phyloP scores from a whole-genome alignment of 1,140 invertebrate species.

The Drosophila ohnishii region DNA sequence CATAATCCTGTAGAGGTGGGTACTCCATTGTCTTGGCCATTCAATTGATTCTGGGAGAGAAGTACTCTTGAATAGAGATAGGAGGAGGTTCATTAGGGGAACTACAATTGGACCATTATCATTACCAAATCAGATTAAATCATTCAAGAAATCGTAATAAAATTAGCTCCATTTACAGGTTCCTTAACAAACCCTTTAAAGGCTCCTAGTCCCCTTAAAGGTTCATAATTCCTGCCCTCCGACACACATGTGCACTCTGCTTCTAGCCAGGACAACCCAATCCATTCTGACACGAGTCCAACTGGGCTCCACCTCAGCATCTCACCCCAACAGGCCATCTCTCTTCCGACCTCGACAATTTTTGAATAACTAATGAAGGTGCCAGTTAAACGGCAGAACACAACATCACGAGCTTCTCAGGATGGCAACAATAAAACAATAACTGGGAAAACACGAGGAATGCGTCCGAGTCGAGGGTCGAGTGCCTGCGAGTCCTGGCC shows the following conservation, averaged over 20 bases:
- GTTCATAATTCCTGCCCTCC: slow-evolving; percentile 6
- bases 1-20: slow-evolving; percentile 5
- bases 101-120: not conserved
- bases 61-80: not conserved
- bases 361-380: slow-evolving; percentile 81
- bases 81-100: not conserved
- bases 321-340: not conserved
- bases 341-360: slow-evolving; percentile 59
- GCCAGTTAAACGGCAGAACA: slow-evolving; percentile 62
- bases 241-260: slow-evolving; percentile 58
- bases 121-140: not conserved
- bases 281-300: slow-evolving; percentile 66
- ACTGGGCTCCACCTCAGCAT: slow-evolving; percentile 48
- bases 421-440: slow-evolving; percentile 63
- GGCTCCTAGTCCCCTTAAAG: slow-evolving; percentile 20
- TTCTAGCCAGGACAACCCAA: slow-evolving; percentile 44
- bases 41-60: slow-evolving; percentile 8
- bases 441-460: slow-evolving; percentile 41
- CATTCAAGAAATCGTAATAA: not conserved
- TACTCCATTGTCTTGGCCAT: slow-evolving; percentile 28
- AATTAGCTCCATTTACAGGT: not conserved
- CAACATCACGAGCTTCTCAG: slow-evolving; percentile 19
- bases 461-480: slow-evolving; percentile 22
- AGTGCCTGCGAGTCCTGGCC: slow-evolving; percentile 55
- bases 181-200: slow-evolving; percentile 13